Percentiles rank a stretch among this genome's conserved stretches.
phyloP scores from a whole-genome alignment of 1,140 invertebrate genomes.

The Drosophila mauritiana region DNA sequence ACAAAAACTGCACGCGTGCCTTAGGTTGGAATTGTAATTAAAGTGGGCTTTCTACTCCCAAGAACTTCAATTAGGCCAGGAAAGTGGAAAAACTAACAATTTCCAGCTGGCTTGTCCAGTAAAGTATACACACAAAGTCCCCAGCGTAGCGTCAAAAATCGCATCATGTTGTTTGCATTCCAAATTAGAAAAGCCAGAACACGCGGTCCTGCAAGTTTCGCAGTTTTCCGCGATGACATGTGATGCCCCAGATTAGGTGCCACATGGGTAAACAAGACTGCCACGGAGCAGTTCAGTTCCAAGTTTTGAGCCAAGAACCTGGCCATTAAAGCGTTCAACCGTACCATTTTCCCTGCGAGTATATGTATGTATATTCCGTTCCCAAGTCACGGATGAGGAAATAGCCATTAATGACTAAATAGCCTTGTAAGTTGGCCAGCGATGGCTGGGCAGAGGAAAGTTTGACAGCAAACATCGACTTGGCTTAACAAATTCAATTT shows the following conservation, averaged over 20 bases:
- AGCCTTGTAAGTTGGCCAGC: constrained; percentile 25
- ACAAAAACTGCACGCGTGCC: no score
- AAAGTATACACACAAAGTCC: neutral
- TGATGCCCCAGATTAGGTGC: neutral
- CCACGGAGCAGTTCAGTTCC: neutral
- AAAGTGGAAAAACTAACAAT: neutral
- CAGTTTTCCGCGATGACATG: neutral
- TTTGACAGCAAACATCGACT: constrained; percentile 20
- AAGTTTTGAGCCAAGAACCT: neutral
- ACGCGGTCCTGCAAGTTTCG: neutral
- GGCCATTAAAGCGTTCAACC: neutral
- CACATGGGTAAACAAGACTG: neutral
- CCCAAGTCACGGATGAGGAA: neutral
- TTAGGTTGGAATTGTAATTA: no score
- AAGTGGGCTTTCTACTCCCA: no score
- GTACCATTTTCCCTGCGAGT: neutral
- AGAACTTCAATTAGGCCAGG: no score
- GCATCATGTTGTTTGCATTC: constrained; percentile 12
- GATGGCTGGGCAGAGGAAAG: constrained; percentile 23
- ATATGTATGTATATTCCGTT: neutral
- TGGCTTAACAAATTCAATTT: constrained; percentile 48
- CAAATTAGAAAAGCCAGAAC: constrained; percentile 17
- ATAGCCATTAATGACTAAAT: constrained; percentile 5
- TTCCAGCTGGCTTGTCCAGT: neutral
- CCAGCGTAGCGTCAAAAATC: neutral